Percentiles rank a stretch among this genome's conserved stretches.
Conservation (phyloP, 30 jellyfish, hydroid and myxozoan species). For the Chrysaora quinquecirrha region DNA sequence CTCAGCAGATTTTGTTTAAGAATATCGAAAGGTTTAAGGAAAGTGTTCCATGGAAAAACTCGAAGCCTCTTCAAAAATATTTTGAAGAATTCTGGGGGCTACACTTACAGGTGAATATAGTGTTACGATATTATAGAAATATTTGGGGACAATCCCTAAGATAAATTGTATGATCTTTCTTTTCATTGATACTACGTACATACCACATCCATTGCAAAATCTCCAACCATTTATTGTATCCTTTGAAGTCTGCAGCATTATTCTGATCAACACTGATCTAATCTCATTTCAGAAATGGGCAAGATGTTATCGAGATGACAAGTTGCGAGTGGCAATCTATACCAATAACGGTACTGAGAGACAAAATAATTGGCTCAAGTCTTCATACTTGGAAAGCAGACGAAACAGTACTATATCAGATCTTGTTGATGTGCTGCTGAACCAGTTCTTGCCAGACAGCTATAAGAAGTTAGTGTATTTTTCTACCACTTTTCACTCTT, state of each 20-base stretch:
- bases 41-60: constrained; percentile 37
- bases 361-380: constrained; percentile 55
- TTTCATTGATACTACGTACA: too few relatives aligned
- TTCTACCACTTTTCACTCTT: neutral
- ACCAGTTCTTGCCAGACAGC: constrained; percentile 61
- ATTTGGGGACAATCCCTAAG: neutral
- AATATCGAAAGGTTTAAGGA: constrained; percentile 2
- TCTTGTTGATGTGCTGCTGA: constrained; percentile 38
- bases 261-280: too few relatives aligned
- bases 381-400: constrained; percentile 47
- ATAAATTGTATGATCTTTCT: too few relatives aligned
- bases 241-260: too few relatives aligned
- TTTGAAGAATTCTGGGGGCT: constrained; percentile 19
- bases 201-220: too few relatives aligned
- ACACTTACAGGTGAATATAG: constrained; percentile 11
- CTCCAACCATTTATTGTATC: too few relatives aligned
- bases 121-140: neutral
- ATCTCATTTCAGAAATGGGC: constrained; percentile 55
- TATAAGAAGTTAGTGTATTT: constrained; percentile 38
- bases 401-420: constrained; percentile 43
- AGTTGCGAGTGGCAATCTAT: constrained; percentile 41
- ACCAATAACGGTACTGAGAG: constrained; percentile 61
- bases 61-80: constrained; percentile 14
- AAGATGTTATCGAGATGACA: constrained; percentile 11
- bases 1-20: neutral